Conservation (phyloP, 2,888 invertebrate species). For the Drosophila fungiperda region DNA sequence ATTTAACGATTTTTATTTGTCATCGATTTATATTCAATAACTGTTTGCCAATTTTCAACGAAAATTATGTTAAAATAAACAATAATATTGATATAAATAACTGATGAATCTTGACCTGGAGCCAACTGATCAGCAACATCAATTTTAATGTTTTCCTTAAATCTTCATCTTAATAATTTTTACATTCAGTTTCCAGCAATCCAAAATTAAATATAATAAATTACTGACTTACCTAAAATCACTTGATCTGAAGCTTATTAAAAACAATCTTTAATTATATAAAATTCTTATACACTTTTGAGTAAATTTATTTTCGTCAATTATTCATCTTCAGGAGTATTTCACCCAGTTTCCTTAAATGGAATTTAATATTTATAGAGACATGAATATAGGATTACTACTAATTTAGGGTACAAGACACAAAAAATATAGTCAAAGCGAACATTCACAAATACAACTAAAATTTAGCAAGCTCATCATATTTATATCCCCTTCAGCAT, state of each 20-base stretch:
- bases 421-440: not conserved
- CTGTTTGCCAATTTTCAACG: not conserved
- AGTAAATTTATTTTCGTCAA: not conserved
- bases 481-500: slow-evolving; percentile 5
- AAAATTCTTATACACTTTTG: not conserved
- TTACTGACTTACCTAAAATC: not conserved
- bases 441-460: not conserved
- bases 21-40: not conserved
- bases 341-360: not conserved
- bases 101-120: not conserved
- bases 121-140: not conserved
- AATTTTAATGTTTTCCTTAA: no score
- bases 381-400: not conserved
- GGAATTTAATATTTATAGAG: not conserved
- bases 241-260: not conserved
- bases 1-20: not conserved
- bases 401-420: not conserved
- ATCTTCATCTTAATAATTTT: no score
- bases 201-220: not conserved
- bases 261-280: not conserved
- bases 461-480: not conserved
- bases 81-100: not conserved
- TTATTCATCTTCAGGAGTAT: not conserved
- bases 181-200: not conserved
- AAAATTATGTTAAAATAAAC: not conserved